Percentiles rank a stretch among this genome's conserved stretches.
Evolutionary conservation across 1,140 invertebrate species (phyloP).

Genomic region (Ceratitis capitata): DNA sequence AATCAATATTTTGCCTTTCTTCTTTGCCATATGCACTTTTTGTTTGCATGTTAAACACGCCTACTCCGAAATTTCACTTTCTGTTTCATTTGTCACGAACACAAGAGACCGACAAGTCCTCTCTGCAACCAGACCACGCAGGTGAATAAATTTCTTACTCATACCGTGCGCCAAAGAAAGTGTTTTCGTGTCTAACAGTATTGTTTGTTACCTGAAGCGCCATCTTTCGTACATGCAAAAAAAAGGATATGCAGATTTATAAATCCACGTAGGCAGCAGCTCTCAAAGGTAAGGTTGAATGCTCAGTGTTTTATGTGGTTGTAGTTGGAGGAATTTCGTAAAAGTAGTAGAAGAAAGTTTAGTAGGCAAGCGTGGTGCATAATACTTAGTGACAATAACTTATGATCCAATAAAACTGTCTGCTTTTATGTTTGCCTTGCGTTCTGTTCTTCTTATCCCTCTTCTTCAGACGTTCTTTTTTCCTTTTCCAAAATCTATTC

Average conservation of each 20-base stretch:
- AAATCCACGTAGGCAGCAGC: neutral
- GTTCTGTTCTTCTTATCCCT: neutral
- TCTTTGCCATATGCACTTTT: neutral
- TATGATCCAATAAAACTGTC: conserved; percentile 36
- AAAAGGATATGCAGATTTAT: conserved; percentile 12
- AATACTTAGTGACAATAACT: conserved; percentile 37
- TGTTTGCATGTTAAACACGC: neutral
- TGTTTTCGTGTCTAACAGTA: neutral
- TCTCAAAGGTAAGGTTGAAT: neutral
- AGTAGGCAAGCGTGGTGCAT: neutral
- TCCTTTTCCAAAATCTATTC: neutral
- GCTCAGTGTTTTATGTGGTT: neutral
- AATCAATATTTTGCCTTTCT: too few relatives aligned
- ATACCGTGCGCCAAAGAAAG: neutral
- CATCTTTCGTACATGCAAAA: neutral
- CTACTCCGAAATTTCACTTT: conserved; percentile 9
- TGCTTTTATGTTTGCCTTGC: neutral
- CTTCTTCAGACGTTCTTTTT: neutral
- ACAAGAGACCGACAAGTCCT: neutral
- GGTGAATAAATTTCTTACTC: neutral
- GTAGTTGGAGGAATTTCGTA: neutral
- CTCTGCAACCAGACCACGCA: neutral
- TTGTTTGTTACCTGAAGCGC: neutral
- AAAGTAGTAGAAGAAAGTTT: neutral
- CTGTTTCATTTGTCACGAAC: conserved; percentile 26